phyloP scores from a whole-genome alignment of 2,888 invertebrate species.

The Elegia similella region DNA sequence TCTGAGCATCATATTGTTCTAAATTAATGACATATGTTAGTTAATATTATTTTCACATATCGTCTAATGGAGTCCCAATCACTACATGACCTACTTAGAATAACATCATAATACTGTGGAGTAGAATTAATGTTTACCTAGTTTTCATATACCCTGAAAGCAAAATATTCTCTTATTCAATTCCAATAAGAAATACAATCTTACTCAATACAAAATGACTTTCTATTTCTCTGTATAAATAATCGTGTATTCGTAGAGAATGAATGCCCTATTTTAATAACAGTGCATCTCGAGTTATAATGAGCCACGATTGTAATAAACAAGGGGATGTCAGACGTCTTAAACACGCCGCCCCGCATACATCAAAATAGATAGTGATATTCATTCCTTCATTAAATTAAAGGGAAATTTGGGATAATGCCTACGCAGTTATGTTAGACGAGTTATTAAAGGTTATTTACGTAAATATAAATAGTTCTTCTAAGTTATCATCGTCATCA shows the following conservation, averaged over 20 bases:
- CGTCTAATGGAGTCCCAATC: no score
- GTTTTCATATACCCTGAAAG: no score
- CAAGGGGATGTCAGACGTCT: constrained; percentile 39
- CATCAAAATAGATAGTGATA: constrained; percentile 32
- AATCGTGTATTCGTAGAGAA: neutral
- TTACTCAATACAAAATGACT: neutral
- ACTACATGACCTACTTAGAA: no score
- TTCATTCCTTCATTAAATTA: constrained; percentile 32
- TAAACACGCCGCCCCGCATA: constrained; percentile 37
- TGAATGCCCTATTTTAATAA: constrained; percentile 20
- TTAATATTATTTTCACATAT: no score
- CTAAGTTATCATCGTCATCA: no score
- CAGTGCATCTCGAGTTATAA: constrained; percentile 25
- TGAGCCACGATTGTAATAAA: constrained; percentile 27
- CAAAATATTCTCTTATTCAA: no score
- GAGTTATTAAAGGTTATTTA: neutral
- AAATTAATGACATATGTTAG: no score
- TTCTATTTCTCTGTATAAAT: neutral
- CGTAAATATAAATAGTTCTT: no score
- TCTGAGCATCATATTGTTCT: no score
- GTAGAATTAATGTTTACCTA: no score
- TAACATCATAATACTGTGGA: no score
- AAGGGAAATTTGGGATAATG: constrained; percentile 23
- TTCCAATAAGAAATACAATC: no score
- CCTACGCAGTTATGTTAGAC: neutral